Percentiles rank a stretch among this genome's conserved stretches.
Conservation (phyloP, 2,888 invertebrate genomes). For the Stenodera caucasica region DNA sequence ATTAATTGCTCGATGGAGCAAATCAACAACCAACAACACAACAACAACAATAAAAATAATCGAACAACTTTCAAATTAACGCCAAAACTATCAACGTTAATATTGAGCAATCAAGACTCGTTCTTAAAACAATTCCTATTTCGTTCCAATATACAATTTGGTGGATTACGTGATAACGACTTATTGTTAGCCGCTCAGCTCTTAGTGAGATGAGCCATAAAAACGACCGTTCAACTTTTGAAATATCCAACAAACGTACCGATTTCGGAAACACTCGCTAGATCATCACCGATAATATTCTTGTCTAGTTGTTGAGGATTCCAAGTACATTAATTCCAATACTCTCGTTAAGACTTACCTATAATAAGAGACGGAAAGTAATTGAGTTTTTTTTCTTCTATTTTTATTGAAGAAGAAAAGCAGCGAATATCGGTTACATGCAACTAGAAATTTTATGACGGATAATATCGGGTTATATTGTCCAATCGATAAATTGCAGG, state of each 20-base stretch:
- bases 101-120: background rate
- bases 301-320: background rate
- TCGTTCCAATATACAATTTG: background rate
- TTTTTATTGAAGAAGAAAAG: background rate
- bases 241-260: background rate
- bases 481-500: conserved; percentile 1
- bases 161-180: conserved; percentile 4
- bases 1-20: conserved; percentile 1
- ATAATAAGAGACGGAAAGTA: background rate
- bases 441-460: background rate
- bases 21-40: background rate
- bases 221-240: background rate
- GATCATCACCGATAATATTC: background rate
- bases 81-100: background rate
- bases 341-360: background rate
- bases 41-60: background rate
- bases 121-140: background rate
- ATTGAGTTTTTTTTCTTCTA: background rate
- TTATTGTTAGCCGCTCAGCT: background rate
- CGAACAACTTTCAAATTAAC: no score
- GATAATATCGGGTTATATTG: background rate
- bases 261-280: background rate
- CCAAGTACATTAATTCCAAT: no score
- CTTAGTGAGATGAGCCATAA: background rate
- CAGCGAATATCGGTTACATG: background rate